Base-by-base conservation (phyloP, 30 jellyfish, hydroid and myxozoan genomes). In the Cassiopea xamachana region DNA sequence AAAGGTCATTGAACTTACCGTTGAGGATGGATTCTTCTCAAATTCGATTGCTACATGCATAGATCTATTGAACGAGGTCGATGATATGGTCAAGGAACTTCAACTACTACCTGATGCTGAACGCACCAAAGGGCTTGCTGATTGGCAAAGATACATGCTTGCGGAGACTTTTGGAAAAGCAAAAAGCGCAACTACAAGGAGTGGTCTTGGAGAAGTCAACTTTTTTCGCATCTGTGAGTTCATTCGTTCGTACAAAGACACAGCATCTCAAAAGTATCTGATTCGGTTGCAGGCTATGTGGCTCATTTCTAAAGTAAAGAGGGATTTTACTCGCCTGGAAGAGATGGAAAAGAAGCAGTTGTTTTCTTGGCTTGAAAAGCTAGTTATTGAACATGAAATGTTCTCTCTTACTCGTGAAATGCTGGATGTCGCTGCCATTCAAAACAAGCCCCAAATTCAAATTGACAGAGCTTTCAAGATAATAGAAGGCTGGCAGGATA, bases 241-340 rank as follows among this genome's bases (percentile, higher is more conserved):
- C 64, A 48, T 51, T 58, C 39, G 67, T 7, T 68, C 68, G 59
- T 50, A 15, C 1, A 62, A 55, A 58, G 55, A 47, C 17, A 70
- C 59, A 46, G 90, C 86, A 48, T 17, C 75, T 58, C 90, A 87
- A 48, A 87, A 77, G 59, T 84, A 78, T 62, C 17, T 87, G 6
- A 87, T 51, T 15, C 84, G 94, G 15, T 81, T 87, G 48, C 79
- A 60, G 58, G 90, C 73, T 14, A 46, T 78, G 47, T 87, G 81
- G 94, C 82, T 87, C 49, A 44, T 87, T n/a, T n/a, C 70, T 67
- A 75, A 78, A 16, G 90, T 61, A 48, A 87, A 78, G 2, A 77
- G 80, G 45, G 51, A 88, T 16, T 2, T 88, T 19, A 79, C 80
- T 69, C 86, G 75, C 47, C 46, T 88, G 47, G 74, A 77, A 7